Conservation (phyloP, 2,797 vertebrate genomes). For the Thunnus albacares region DNA sequence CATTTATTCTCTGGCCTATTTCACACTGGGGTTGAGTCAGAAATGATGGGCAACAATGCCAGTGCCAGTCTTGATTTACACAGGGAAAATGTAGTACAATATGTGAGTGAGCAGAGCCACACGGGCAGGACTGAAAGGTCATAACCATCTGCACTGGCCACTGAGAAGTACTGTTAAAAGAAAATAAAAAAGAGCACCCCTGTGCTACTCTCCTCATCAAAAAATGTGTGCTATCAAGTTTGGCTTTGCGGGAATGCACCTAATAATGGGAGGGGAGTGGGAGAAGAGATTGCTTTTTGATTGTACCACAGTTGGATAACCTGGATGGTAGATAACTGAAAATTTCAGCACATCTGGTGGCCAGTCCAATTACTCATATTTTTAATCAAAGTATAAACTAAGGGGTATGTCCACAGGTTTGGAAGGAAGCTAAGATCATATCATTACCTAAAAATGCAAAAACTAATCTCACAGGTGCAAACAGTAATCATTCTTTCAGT, state of each 20-base stretch:
- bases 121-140: not conserved
- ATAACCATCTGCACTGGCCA: not conserved
- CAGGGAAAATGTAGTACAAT: slow-evolving; percentile 10
- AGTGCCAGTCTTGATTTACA: slow-evolving; percentile 14
- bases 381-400: too few species aligned
- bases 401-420: too few species aligned
- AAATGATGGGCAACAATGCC: slow-evolving; percentile 12
- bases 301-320: too few species aligned
- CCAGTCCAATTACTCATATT: too few species aligned
- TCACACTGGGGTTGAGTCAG: not conserved
- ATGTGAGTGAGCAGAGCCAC: not conserved
- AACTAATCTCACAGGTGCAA: too few species aligned
- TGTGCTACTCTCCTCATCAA: not conserved
- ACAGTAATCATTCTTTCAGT: too few species aligned
- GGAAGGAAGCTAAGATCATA: too few species aligned
- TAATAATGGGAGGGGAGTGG: not conserved
- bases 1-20: not conserved
- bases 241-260: not conserved
- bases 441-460: too few species aligned
- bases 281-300: too few species aligned
- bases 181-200: not conserved
- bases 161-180: too few species aligned
- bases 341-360: too few species aligned
- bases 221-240: not conserved
- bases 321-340: too few species aligned